Base-by-base conservation (phyloP, 2,797 vertebrate genomes). In the Nyctibius grandis region DNA sequence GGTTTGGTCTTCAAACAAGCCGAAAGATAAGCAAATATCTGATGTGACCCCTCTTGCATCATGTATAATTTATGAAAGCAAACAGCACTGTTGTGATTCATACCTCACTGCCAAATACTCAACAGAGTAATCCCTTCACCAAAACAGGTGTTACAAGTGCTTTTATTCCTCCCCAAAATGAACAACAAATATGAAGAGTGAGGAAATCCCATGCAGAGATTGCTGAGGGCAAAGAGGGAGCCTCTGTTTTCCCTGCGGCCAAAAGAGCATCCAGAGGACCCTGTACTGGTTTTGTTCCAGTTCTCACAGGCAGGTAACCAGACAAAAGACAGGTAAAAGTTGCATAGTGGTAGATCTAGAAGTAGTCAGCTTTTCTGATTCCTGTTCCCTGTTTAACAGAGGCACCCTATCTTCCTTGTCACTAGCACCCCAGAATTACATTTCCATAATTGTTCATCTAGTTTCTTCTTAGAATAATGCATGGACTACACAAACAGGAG, bases 1-100 rank as follows among this genome's bases (percentile, higher is more conserved):
- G 98, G 97, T 98, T 97, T 98, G 94, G 69, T 97, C 97, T 97
- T 93, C 97, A 98, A 98, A 98, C 97, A 98, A 97, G 88, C 51
- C 44, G 23, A 82, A 83, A 97, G 95, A 97, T 96, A 97, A 96
- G 97, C 93, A 97, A 97, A 97, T 69, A 94, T 92, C 89, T 89
- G 89, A 88, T 60, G 60, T 90, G 96, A 89, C 83, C 95, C 92
- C 44, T 85, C 85, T 81, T 81, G 68, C 82, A 86, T 47, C 73
- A 31, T 54, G 85, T 85, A 57, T 93, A 45, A 94, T 95, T 91
- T 77, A 61, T 65, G 48, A 85, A 51, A 88, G 94, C 95, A 96
- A 96, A 97, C 61, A 92, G 83, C 9, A 34, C 44, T 26, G 75
- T 29, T 81, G 67, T 79, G 93, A 74, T 63, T 93, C 83, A 85